Evolutionary conservation across 2,113 vertebrate species (phyloP).

Genomic region (Melanostigma gelatinosum): DNA sequence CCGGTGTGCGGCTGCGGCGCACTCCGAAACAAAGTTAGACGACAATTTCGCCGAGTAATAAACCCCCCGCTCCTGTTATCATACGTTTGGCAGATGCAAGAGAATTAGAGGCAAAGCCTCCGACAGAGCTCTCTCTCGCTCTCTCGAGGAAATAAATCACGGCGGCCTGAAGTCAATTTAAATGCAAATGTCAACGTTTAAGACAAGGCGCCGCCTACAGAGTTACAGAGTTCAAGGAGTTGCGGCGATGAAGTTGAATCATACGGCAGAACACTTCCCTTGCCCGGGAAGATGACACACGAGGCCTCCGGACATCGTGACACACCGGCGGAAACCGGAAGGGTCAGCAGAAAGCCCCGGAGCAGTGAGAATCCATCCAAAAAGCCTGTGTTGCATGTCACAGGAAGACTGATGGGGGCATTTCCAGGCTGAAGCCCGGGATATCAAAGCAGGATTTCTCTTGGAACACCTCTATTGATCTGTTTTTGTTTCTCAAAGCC

Average conservation of each 20-base stretch:
- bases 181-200: slow-evolving; percentile 72
- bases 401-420: slow-evolving; percentile 47
- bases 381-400: slow-evolving; percentile 27
- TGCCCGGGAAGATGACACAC: slow-evolving; percentile 25
- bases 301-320: not conserved
- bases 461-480: slow-evolving; percentile 73
- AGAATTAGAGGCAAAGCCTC: slow-evolving; percentile 65
- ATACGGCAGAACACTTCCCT: slow-evolving; percentile 35
- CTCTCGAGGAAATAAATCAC: slow-evolving; percentile 20
- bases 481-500: slow-evolving; percentile 70
- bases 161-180: slow-evolving; percentile 72
- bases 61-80: slow-evolving; percentile 57
- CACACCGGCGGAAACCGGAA: slow-evolving; percentile 37
- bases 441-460: slow-evolving; percentile 57
- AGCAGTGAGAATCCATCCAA: slow-evolving; percentile 6
- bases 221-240: slow-evolving; percentile 39
- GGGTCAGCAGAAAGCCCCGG: slow-evolving; percentile 23
- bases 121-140: slow-evolving; percentile 29
- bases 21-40: slow-evolving; percentile 52
- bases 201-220: slow-evolving; percentile 57
- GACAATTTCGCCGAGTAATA: slow-evolving; percentile 55
- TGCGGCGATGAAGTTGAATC: slow-evolving; percentile 56
- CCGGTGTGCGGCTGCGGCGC: slow-evolving; percentile 21
- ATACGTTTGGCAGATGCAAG: slow-evolving; percentile 49
- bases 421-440: slow-evolving; percentile 53